Evolutionary conservation across 2,113 vertebrate species (phyloP), one percentile per base, ranked within the genome.

Genomic region (Cottus gobio): DNA sequence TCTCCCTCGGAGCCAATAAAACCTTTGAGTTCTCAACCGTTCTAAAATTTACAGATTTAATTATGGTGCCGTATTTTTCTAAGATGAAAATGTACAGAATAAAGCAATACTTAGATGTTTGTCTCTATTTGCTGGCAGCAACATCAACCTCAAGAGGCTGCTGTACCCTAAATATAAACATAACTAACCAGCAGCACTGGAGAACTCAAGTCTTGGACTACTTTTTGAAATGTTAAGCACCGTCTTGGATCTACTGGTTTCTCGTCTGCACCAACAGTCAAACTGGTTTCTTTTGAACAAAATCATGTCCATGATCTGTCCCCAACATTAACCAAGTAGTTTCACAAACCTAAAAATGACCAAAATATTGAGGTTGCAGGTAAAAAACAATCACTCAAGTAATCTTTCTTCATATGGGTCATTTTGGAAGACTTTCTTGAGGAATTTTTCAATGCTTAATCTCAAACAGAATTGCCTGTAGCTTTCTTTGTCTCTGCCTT

Each of bases 1-100:
- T 58, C 73, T 52, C 77, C 69, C 39, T 75, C 30, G 22, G 64
- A 58, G 62, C 62, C 73, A 65, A 63, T 85, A 68, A 77, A 71
- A 60, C 37, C 37, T 20, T 22, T 16, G 18, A 34, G 54, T 36
- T 64, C 20, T 72, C 22, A 37, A 24, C 8, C 2, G 8, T 22
- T 78, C 76, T 28, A 28, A 57, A 68, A 79, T 46, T 28, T 20
- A 50, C 13, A 15, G 20, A 34, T 77, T 52, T 65, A 24, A 75
- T 72, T 74, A 28, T 60, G 7, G 18, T 7, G 22, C 2, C 0
- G 15, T 72, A 11, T 36, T 37, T 66, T 75, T 22, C 54, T 70
- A 64, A 5, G 42, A n/a, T 42, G 6, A 79, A 74, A 73, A 63
- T 15, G 20, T 61, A 15, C 15, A 16, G 22, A 82, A 44, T 15